Evolutionary conservation across 2,797 vertebrate genomes (phyloP).

Genomic region (Liparis tanakae): DNA sequence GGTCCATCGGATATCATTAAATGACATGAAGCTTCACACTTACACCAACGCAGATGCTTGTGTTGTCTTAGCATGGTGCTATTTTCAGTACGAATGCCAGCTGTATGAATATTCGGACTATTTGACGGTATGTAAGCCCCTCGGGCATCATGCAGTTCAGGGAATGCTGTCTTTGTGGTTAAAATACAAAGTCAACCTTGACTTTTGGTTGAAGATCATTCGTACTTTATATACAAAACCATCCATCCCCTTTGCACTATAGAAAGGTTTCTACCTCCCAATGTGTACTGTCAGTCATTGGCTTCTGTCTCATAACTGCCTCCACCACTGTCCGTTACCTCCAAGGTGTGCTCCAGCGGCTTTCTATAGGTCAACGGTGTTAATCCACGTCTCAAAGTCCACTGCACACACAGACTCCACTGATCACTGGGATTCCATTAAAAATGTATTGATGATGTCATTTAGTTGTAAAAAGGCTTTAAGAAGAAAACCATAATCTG

Average conservation of each 20-base stretch:
- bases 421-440: background rate
- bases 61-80: background rate
- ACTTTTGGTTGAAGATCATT: background rate
- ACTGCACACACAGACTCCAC: too few relatives aligned
- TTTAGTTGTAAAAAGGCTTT: background rate
- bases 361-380: background rate
- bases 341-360: background rate
- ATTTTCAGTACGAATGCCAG: background rate
- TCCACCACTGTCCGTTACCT: too few relatives aligned
- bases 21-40: too few relatives aligned
- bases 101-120: background rate
- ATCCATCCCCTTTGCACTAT: background rate
- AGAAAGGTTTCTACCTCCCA: background rate
- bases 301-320: too few relatives aligned
- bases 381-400: background rate
- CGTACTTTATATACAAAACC: background rate
- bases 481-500: background rate
- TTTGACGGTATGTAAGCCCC: background rate
- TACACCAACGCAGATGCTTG: too few relatives aligned
- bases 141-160: background rate
- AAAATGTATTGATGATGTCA: background rate
- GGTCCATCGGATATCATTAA: too few relatives aligned
- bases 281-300: too few relatives aligned
- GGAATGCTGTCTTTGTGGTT: background rate
- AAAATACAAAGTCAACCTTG: background rate